Percentiles rank a stretch among this genome's conserved stretches.
Evolutionary conservation across 1,140 invertebrate genomes (phyloP).

Genomic region (Linepithema humile): DNA sequence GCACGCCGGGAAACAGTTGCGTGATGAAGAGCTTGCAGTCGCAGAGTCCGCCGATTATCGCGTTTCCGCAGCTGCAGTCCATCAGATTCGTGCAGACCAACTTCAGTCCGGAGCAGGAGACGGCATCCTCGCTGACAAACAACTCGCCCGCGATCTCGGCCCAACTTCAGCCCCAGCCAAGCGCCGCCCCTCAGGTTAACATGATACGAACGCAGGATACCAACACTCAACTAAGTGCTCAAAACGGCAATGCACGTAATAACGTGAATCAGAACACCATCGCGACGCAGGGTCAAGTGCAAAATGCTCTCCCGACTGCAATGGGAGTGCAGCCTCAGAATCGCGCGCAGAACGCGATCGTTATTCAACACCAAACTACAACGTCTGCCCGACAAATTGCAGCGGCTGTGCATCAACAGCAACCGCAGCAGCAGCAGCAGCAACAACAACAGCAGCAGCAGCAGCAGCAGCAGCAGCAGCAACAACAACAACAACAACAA

Average conservation of each 20-base stretch:
- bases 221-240: conserved; percentile 73
- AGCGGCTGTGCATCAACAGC: conserved; percentile 76
- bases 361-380: conserved; percentile 77
- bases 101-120: conserved; percentile 79
- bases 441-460: conserved; percentile 67
- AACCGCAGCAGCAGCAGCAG: too few relatives aligned
- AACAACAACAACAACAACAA: conserved; percentile 70
- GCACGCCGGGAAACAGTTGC: conserved; percentile 73
- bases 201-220: conserved; percentile 78
- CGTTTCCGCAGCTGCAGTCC: conserved; percentile 81
- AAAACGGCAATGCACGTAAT: conserved; percentile 66
- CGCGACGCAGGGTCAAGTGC: conserved; percentile 61
- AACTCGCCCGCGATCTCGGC: conserved; percentile 69
- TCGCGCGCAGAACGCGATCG: conserved; percentile 76
- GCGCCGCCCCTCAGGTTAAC: conserved; percentile 70
- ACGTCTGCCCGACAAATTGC: conserved; percentile 77
- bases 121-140: conserved; percentile 60
- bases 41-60: conserved; percentile 79
- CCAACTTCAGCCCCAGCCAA: conserved; percentile 75
- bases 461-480: conserved; percentile 70
- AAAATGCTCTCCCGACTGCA: conserved; percentile 65
- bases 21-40: conserved; percentile 81
- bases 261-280: conserved; percentile 61
- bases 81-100: conserved; percentile 82
- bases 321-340: conserved; percentile 73